Evolutionary conservation across 2,888 invertebrate genomes (phyloP).

Genomic region (Buathra laborator): DNA sequence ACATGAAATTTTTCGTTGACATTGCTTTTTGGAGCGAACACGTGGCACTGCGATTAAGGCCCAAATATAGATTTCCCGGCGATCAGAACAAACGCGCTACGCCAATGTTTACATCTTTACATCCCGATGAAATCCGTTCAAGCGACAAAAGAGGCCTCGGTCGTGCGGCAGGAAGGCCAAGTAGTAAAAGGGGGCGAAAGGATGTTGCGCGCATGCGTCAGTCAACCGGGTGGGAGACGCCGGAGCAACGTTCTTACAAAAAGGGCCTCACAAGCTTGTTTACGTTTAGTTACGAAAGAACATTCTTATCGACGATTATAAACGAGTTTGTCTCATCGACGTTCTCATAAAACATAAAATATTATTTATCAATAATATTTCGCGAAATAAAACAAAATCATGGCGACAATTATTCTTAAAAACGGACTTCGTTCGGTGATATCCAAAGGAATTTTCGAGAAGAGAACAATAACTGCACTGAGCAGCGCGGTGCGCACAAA

Average conservation of each 20-base stretch:
- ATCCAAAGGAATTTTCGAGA: conserved; percentile 73
- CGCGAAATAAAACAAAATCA: conserved; percentile 52
- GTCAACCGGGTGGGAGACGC: conserved; percentile 59
- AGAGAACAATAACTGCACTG: conserved; percentile 64
- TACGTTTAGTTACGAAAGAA: conserved; percentile 64
- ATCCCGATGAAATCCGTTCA: not conserved
- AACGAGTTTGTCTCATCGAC: not conserved
- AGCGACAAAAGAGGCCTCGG: conserved; percentile 1
- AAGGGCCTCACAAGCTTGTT: conserved; percentile 72
- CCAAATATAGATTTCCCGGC: not conserved
- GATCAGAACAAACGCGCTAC: not conserved
- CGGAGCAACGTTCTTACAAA: conserved; percentile 73
- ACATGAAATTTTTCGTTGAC: not conserved
- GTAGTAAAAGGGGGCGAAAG: conserved; percentile 50
- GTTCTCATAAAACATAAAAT: not conserved
- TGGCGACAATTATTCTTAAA: conserved; percentile 76
- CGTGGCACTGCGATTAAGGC: conserved; percentile 1
- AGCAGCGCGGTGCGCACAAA: conserved; percentile 41
- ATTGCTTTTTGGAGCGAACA: not conserved
- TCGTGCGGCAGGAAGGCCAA: conserved; percentile 38
- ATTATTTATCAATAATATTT: conserved; percentile 10
- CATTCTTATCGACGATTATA: conserved; percentile 13
- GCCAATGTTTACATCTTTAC: conserved; percentile 43
- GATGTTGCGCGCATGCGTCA: conserved; percentile 68
- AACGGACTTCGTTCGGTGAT: conserved; percentile 71